Conservation (phyloP, 2,113 vertebrate species). For the Petroica traversi region DNA sequence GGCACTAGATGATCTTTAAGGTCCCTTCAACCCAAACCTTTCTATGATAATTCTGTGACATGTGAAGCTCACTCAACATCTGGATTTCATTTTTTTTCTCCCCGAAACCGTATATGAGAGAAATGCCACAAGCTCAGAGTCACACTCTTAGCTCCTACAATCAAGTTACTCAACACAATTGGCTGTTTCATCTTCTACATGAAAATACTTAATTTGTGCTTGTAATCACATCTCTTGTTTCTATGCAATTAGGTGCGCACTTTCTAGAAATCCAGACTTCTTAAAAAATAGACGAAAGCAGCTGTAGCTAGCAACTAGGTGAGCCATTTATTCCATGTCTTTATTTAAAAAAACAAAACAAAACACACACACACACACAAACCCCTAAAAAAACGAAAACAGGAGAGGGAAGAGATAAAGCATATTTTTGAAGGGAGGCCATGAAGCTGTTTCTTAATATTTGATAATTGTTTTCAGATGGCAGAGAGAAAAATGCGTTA, state of each 20-base stretch:
- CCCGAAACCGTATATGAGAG: not conserved
- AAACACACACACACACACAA: no score
- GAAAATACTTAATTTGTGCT: not conserved
- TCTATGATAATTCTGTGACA: not conserved
- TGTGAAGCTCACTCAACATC: not conserved
- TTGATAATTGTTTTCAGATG: not conserved
- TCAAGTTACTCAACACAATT: not conserved
- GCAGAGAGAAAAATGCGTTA: not conserved
- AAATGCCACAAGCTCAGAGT: not conserved
- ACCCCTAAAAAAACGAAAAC: fast-evolving
- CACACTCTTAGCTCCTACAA: not conserved
- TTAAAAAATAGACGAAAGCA: not conserved
- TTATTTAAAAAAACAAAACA: not conserved
- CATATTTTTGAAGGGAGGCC: not conserved
- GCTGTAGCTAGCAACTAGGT: not conserved
- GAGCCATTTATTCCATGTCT: not conserved
- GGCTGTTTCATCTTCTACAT: not conserved
- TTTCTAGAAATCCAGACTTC: not conserved
- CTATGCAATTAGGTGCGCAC: not conserved
- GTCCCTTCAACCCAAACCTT: not conserved
- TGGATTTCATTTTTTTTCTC: not conserved
- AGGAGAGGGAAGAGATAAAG: not conserved
- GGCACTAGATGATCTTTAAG: not conserved
- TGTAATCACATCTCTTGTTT: slow-evolving; percentile 6
- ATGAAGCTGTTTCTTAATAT: not conserved